These are phyloP conservation scores for Emydura subglobosa DNA, from an alignment of 2,113 vertebrate species.

Conservation along the genomic window DNA sequence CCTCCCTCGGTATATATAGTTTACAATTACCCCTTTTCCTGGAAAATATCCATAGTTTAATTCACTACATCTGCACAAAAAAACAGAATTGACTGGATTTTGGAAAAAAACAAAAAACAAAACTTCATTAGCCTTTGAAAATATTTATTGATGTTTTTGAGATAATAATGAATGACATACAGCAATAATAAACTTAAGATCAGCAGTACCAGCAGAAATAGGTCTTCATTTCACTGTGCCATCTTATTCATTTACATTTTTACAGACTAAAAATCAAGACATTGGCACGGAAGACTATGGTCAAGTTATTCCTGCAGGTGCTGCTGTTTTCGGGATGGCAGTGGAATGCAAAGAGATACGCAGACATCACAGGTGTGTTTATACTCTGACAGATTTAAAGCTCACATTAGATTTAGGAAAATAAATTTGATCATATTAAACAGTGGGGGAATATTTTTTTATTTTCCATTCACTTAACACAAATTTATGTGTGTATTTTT, in stretches of 20 bases:
- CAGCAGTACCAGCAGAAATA: not conserved
- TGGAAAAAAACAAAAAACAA: not conserved
- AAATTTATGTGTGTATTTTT: not conserved
- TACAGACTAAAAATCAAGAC: slow-evolving; percentile 73
- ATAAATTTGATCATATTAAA: not conserved
- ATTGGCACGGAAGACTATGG: slow-evolving; percentile 80
- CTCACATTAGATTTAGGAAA: not conserved
- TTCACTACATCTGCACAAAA: not conserved
- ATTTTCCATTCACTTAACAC: not conserved
- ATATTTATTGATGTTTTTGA: not conserved
- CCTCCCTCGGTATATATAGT: not conserved
- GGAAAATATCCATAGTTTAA: not conserved
- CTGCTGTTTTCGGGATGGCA: slow-evolving; percentile 91
- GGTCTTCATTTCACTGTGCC: not conserved
- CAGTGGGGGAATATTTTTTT: not conserved
- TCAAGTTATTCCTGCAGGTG: slow-evolving; percentile 93
- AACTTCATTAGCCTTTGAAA: not conserved
- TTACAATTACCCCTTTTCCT: not conserved
- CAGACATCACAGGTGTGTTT: slow-evolving; percentile 90
- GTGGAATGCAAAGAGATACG: slow-evolving; percentile 93
- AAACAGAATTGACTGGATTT: not conserved
- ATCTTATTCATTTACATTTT: slow-evolving; percentile 38
- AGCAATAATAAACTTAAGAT: not conserved
- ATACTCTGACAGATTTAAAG: not conserved
- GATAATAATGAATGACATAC: not conserved